Base-by-base conservation (phyloP, 2,797 vertebrate genomes). In the Intellagama lesueurii region DNA sequence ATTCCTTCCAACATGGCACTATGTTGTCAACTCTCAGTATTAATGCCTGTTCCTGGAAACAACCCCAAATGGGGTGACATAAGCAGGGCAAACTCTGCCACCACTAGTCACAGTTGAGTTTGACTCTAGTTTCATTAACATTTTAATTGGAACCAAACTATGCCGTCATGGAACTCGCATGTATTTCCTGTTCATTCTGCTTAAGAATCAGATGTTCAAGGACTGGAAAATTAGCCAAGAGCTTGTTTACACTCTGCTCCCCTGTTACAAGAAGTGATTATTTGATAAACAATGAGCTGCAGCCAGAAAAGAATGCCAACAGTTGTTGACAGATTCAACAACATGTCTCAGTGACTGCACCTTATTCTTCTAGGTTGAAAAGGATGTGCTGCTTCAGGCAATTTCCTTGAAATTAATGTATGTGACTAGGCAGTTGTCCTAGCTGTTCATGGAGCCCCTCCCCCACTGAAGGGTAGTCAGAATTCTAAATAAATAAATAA, bases 91-190 rank as follows among this genome's bases (percentile, higher is more conserved):
- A 93, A 89, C 70, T 93, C 85, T 60, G 69, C 69, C 89, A 44
- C 35, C 73, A 93, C 86, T 89, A 88, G 75, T 94, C 90, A 91
- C 88, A 92, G 82, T 95, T 95, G 92, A 90, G 22, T 70, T 95
- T 95, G 89, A 94, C 89, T 93, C 94, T 92, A 86, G 81, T 96
- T 96, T 96, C 91, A 93, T 96, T 96, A 96, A 95, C 90, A 94
- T 94, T 92, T 86, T 94, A 95, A 95, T 95, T 95, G 94, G 93
- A 96, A 96, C 86, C 93, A 95, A 90, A 93, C 90, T 93, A 89
- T 87, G 89, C 91, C 93, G 90, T 95, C 90, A 94, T 64, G 91
- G 94, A 95, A 89, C 91, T 96, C 88, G 89, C 94, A 91, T 92
- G 90, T 81, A 94, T 91, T 96, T 95, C 86, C 90, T 75, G n/a